Base-by-base conservation (phyloP, 2,113 vertebrate species). In the Salvator merianae region DNA sequence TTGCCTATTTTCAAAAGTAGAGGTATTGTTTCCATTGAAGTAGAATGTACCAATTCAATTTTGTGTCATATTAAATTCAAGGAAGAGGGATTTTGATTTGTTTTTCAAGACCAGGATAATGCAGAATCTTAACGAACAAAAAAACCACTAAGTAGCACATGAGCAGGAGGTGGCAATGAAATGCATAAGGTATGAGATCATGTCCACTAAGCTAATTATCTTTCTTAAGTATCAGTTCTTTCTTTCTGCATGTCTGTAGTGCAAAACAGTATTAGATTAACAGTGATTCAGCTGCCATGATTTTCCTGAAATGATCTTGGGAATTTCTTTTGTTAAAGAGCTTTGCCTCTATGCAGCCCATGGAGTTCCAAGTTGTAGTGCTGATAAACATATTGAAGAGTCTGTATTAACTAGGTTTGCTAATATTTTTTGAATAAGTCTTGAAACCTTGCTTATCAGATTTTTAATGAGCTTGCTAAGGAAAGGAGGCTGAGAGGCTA, bases 401-500 rank as follows among this genome's bases (percentile, higher is more conserved):
- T 77, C 82, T 77, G 74, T 22, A 70, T 68, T 77, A 83, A 83
- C 40, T 38, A 24, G 4, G 36, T 40, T 70, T 71, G 68, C n/a
- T 43, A 16, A 16, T 13, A 24, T 70, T 47, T 18, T 74, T 85
- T 82, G 71, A 81, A 78, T 81, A 55, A 88, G 38, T 71, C 53
- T 47, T 47, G 43, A 47, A 47, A 47, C 43, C 43, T 47, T 47
- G 43, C 43, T 47, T 47, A 7, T 47, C 43, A 47, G 43, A 47
- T 47, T 47, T 47, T 47, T 47, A 47, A 5, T 47, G 43, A 47
- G 43, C 43, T 47, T 47, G 43, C 43, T 47, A 47, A 47, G 43
- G 5, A 47, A 9, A 85, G 65, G 24, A 77, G 75, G 47, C 40
- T 77, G 74, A 86, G 82, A 86, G 83, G 28, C 10, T 14, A 62